Evolutionary conservation across 2,797 vertebrate genomes (phyloP), one percentile per base, ranked within the genome.

Genomic region (Chromis chromis): DNA sequence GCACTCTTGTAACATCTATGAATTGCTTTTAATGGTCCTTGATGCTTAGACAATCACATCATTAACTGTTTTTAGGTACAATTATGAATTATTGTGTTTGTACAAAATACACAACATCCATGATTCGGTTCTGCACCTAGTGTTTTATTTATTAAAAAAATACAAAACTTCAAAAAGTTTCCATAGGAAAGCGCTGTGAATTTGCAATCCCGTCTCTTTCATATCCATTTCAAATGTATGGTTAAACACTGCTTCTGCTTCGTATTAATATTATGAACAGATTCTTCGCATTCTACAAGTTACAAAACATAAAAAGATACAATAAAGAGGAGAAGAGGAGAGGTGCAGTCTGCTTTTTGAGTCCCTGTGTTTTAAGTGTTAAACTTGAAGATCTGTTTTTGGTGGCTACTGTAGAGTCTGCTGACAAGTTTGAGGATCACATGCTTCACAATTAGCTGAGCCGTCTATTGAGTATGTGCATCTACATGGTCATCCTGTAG

Each of bases 151-250:
- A 90, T 85, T 90, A 89, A 86, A 90, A 94, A 90, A 91, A 93
- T 90, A 96, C 84, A 95, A 96, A 96, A 95, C 92, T 93, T 95
- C 92, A 92, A 94, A 94, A 95, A 92, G 94, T 97, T 56, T 99
- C 97, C 96, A 98, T 97, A 97, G 97, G 96, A 99, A 99, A 96
- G 96, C 94, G 93, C 91, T 91, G 95, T 59, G 93, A 95, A 91
- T 90, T 92, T 94, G 96, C 96, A 96, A 96, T 97, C 95, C 96
- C 93, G 89, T 95, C 94, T 95, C 93, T 95, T 95, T 95, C 90
- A 86, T 84, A 87, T 94, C 90, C 85, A 88, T 90, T 92, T 93
- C 83, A 88, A 92, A 88, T 83, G 81, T 79, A 83, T 84, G 12
- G 39, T 77, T 85, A 83, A 79, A 79, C 70, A 85, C 71, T 42